Percentiles rank a stretch among this genome's conserved stretches.
phyloP scores from a whole-genome alignment of 2,113 vertebrate species.

The Takifugu flavidus region DNA sequence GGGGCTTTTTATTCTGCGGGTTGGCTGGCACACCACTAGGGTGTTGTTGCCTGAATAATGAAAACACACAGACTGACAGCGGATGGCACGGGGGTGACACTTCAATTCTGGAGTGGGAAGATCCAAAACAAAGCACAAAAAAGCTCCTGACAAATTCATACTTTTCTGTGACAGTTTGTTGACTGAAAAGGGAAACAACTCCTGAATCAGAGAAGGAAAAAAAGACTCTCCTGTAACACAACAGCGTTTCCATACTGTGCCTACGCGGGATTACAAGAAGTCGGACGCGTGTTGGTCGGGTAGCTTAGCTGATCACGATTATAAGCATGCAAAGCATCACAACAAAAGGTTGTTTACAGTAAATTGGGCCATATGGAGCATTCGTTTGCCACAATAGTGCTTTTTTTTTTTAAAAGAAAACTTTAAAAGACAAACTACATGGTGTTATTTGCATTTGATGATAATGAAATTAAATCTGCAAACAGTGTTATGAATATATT shows the following conservation, averaged over 20 bases:
- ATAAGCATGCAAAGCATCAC: no score
- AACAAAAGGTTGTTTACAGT: no score
- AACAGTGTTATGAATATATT: no score
- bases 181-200: slow-evolving; percentile 58
- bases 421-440: no score
- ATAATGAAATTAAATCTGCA: no score
- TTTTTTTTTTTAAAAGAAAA: no score
- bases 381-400: no score
- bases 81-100: slow-evolving; percentile 67
- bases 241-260: slow-evolving; percentile 24
- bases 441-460: no score
- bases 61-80: slow-evolving; percentile 71
- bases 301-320: slow-evolving; percentile 6
- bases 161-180: slow-evolving; percentile 65
- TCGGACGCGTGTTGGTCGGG: slow-evolving; percentile 35
- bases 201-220: slow-evolving; percentile 38
- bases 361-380: no score
- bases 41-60: slow-evolving; percentile 71
- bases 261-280: slow-evolving; percentile 34
- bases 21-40: slow-evolving; percentile 61
- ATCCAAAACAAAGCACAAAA: slow-evolving; percentile 67
- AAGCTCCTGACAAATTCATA: slow-evolving; percentile 67
- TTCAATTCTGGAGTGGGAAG: slow-evolving; percentile 67
- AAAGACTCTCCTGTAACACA: slow-evolving; percentile 45
- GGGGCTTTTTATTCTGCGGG: slow-evolving; percentile 64